Percentiles rank a stretch among this genome's conserved stretches.
These are phyloP conservation scores for Dendrophyllia cribrosa DNA, from an alignment of 64 coral and sea anemone genomes.

Conservation along the genomic window DNA sequence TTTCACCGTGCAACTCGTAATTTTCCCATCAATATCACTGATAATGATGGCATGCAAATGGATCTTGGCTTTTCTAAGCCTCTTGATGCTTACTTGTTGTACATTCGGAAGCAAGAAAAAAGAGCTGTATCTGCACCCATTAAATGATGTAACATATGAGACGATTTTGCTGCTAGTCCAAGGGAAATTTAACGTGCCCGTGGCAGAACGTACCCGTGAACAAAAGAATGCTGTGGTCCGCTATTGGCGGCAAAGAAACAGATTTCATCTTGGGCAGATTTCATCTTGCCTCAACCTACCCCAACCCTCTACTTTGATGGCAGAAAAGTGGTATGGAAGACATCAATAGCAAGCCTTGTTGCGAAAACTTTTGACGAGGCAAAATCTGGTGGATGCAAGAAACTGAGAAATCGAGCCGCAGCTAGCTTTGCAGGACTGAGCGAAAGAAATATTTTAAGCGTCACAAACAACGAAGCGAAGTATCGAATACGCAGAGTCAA, in stretches of 20 bases:
- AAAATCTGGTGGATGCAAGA: conserved; percentile 44
- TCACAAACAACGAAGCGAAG: too few relatives aligned
- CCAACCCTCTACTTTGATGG: conserved; percentile 31
- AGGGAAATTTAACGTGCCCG: neutral
- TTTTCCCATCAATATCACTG: too few relatives aligned
- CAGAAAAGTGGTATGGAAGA: conserved; percentile 62
- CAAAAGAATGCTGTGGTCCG: neutral
- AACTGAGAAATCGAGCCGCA: neutral
- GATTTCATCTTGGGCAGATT: neutral
- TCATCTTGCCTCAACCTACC: neutral
- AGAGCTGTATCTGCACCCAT: too few relatives aligned
- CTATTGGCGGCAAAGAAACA: neutral
- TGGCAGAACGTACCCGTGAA: neutral
- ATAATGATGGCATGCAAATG: too few relatives aligned
- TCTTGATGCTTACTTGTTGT: too few relatives aligned
- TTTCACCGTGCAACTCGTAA: too few relatives aligned
- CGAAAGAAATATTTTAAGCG: too few relatives aligned
- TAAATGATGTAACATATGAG: too few relatives aligned
- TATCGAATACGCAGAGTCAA: too few relatives aligned
- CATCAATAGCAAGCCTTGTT: conserved; percentile 19
- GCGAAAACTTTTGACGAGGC: conserved; percentile 38
- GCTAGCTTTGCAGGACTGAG: too few relatives aligned
- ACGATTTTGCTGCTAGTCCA: neutral
- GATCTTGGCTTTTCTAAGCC: too few relatives aligned
- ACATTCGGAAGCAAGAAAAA: too few relatives aligned